phyloP scores from a whole-genome alignment of 2,888 invertebrate genomes.

The Agonopterix arenella region DNA sequence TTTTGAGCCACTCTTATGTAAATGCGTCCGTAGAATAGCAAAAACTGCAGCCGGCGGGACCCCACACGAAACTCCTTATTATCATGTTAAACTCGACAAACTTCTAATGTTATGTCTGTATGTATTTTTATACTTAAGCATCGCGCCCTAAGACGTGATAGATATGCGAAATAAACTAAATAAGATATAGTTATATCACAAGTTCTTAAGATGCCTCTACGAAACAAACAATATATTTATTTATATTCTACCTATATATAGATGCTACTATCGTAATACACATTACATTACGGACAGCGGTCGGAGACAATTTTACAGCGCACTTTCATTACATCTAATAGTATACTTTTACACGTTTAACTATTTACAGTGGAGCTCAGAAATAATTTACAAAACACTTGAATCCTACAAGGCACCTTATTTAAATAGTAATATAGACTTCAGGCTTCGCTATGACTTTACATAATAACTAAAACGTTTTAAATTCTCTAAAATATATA shows the following conservation, averaged over 20 bases:
- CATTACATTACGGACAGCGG: slow-evolving; percentile 48
- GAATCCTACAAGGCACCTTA: slow-evolving; percentile 72
- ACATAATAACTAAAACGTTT: slow-evolving; percentile 70
- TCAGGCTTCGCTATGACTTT: slow-evolving; percentile 74
- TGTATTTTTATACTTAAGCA: slow-evolving; percentile 58
- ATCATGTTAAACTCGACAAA: slow-evolving; percentile 60
- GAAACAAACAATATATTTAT: slow-evolving; percentile 72
- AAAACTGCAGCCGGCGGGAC: slow-evolving; percentile 63
- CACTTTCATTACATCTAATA: slow-evolving; percentile 60
- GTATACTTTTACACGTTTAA: slow-evolving; percentile 68
- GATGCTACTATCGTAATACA: slow-evolving; percentile 38
- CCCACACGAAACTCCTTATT: slow-evolving; percentile 58
- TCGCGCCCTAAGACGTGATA: slow-evolving; percentile 40
- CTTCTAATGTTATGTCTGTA: slow-evolving; percentile 68
- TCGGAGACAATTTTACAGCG: slow-evolving; percentile 62
- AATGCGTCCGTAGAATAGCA: slow-evolving; percentile 57
- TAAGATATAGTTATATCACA: slow-evolving; percentile 75
- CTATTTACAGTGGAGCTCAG: slow-evolving; percentile 71
- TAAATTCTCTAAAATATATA: slow-evolving; percentile 75
- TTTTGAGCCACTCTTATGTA: slow-evolving; percentile 62
- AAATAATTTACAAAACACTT: slow-evolving; percentile 71
- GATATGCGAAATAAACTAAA: slow-evolving; percentile 56
- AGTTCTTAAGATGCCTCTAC: slow-evolving; percentile 73
- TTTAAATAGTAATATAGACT: slow-evolving; percentile 70
- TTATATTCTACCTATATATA: slow-evolving; percentile 51